Base-by-base conservation (phyloP, 2,113 vertebrate species). In the Abramis brama region DNA sequence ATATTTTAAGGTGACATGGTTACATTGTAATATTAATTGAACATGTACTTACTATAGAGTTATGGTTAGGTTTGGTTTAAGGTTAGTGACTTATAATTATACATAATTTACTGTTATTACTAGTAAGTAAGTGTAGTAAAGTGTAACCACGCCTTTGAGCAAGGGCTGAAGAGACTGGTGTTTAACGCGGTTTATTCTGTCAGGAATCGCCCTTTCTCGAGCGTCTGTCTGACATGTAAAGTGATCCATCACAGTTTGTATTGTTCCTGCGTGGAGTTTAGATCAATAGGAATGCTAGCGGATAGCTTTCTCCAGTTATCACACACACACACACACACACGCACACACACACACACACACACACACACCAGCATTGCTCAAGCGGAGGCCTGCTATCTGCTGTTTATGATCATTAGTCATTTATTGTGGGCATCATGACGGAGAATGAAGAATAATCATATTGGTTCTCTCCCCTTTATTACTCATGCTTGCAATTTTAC, bases 371-470 rank as follows among this genome's bases (percentile, higher is more conserved):
- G 6, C 62, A 66, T 6, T 15, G 15, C 25, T 33, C 25, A 21
- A 70, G 33, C 33, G 8, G 27, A 70, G 66, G 66, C 66, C 68
- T 71, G 68, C 68, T 23, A 36, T 71, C 33, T 39, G 17, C 68
- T 71, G 33, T 21, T 39, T 71, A 19, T 39, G 68, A 71, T 19
- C 68, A 71, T 71, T 71, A 71, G 68, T 71, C 68, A 71, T 71
- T 5, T 71, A 23, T 39, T 71, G 68, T 71, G 68, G 66, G 68
- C 68, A 23, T 71, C 19, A 11, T 71, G 33, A 39, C 11, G 8
- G 19, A 71, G 19, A 23, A 71, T 23, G 33, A 71, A 71, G 68
- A 73, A 73, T 36, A 0, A 71, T 71, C 68, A 71, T 71, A 23
- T 39, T 36, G 10, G 19, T 30, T 71, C 19, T 73, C 19, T 23